These are phyloP conservation scores for Erannis defoliaria DNA, from an alignment of 2,888 invertebrate genomes.

Conservation along the genomic window DNA sequence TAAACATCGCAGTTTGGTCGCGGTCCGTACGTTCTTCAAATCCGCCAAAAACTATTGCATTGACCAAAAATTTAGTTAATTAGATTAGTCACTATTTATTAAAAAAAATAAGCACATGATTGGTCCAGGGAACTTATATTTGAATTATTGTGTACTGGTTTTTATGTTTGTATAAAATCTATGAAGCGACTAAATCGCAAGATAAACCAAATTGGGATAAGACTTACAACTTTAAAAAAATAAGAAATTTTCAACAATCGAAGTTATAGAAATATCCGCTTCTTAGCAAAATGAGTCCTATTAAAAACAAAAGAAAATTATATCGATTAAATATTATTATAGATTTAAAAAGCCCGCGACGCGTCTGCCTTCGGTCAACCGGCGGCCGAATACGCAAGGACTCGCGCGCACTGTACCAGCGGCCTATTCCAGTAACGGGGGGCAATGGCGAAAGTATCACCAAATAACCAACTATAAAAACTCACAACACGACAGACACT, in stretches of 20 bases:
- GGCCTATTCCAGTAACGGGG: constrained; percentile 70
- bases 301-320: constrained; percentile 14
- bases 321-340: background rate
- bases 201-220: background rate
- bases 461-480: constrained; percentile 85
- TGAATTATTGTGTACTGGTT: too few relatives aligned
- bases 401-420: constrained; percentile 55
- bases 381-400: constrained; percentile 77
- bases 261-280: background rate
- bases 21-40: too few relatives aligned
- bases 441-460: constrained; percentile 83
- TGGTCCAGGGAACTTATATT: too few relatives aligned
- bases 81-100: too few relatives aligned
- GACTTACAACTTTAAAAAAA: background rate
- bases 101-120: too few relatives aligned
- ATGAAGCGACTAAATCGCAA: too few relatives aligned
- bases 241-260: background rate
- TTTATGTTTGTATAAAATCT: too few relatives aligned
- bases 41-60: too few relatives aligned
- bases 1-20: too few relatives aligned
- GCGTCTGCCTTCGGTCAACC: constrained; percentile 71
- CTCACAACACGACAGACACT: constrained; percentile 69
- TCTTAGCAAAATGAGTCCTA: background rate
- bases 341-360: constrained; percentile 56
- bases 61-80: too few relatives aligned